Percentiles rank a stretch among this genome's conserved stretches.
Conservation (phyloP, 2,113 vertebrate species). For the Nerophis ophidion region DNA sequence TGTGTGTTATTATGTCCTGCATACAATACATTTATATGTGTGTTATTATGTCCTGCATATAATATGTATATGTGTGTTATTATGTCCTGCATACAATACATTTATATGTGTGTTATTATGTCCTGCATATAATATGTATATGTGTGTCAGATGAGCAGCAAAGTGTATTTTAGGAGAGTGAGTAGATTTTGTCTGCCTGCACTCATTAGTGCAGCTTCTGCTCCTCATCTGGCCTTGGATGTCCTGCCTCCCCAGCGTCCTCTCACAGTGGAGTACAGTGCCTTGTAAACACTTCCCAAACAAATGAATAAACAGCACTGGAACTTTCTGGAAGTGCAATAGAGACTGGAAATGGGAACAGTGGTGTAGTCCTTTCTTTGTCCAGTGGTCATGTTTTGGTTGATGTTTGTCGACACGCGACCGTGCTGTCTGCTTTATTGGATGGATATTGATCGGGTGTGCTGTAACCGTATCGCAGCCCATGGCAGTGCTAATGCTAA, state of each 20-base stretch:
- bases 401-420: conserved; percentile 38
- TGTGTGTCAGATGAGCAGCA: neutral
- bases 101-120: no score
- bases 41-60: no score
- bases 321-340: conserved; percentile 66
- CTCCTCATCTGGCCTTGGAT: conserved; percentile 56
- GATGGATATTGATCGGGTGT: conserved; percentile 29
- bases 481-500: conserved; percentile 37
- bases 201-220: conserved; percentile 58
- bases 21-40: no score
- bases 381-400: conserved; percentile 41
- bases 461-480: conserved; percentile 32
- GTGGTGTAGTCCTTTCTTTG: conserved; percentile 34
- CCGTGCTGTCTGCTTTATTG: conserved; percentile 52
- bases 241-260: conserved; percentile 41
- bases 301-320: conserved; percentile 57
- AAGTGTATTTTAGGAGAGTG: conserved; percentile 11
- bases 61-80: no score
- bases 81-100: no score
- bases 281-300: conserved; percentile 62
- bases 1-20: no score
- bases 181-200: conserved; percentile 27
- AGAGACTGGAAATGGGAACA: conserved; percentile 38
- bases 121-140: no score
- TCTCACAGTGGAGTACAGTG: conserved; percentile 40